Conservation (phyloP, 1,140 invertebrate species). For the Cyclargus thomasi region DNA sequence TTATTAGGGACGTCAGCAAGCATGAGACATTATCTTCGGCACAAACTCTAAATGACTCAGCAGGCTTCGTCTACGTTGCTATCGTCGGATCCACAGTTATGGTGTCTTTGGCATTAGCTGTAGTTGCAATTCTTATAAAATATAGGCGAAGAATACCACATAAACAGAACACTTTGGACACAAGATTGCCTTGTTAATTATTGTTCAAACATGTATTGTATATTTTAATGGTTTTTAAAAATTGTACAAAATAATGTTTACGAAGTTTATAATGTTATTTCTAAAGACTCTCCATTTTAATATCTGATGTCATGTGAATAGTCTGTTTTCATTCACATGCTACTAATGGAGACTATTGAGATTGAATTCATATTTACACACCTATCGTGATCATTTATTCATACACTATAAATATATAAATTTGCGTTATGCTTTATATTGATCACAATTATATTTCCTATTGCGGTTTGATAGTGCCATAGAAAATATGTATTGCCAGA, state of each 20-base stretch:
- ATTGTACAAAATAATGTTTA: not conserved
- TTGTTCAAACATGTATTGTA: not conserved
- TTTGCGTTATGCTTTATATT: conserved; percentile 8
- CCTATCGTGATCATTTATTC: not conserved
- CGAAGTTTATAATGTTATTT: not conserved
- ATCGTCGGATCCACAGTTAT: conserved; percentile 41
- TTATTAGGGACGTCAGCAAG: conserved; percentile 32
- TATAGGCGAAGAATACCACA: conserved; percentile 28
- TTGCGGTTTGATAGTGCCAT: conserved; percentile 24
- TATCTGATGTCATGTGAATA: too few species aligned
- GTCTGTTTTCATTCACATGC: too few species aligned
- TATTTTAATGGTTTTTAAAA: not conserved
- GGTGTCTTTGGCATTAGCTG: conserved; percentile 36
- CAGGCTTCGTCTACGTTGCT: conserved; percentile 39
- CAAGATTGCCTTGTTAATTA: not conserved
- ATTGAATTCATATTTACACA: not conserved
- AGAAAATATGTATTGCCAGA: conserved; percentile 14
- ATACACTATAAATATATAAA: not conserved
- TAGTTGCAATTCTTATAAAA: conserved; percentile 42
- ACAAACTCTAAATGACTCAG: conserved; percentile 29
- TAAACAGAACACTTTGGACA: conserved; percentile 17
- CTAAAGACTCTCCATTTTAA: not conserved
- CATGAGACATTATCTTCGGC: conserved; percentile 21
- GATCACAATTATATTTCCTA: conserved; percentile 11
- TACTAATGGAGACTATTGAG: too few species aligned